phyloP scores from a whole-genome alignment of 2,113 vertebrate genomes.

The Rousettus leschenaultii region DNA sequence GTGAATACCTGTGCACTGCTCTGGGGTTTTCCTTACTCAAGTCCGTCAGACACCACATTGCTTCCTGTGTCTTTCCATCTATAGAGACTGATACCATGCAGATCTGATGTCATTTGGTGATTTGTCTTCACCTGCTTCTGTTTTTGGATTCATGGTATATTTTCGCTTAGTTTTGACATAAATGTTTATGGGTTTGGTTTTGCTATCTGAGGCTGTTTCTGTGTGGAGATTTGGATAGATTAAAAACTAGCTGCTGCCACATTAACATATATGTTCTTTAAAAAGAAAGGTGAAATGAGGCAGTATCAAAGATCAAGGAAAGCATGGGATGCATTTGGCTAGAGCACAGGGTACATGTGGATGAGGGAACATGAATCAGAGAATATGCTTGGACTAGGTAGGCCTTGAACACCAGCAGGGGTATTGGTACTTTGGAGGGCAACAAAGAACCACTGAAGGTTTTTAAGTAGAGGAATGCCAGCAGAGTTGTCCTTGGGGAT shows the following conservation, averaged over 20 bases:
- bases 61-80: neutral
- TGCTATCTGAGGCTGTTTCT: conserved; percentile 31
- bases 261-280: conserved; percentile 25
- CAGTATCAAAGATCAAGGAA: neutral
- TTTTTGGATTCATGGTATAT: neutral
- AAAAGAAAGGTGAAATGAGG: conserved; percentile 34
- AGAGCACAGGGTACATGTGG: neutral
- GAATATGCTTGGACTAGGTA: neutral
- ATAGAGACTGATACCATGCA: neutral
- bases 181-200: conserved; percentile 35
- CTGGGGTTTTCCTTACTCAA: neutral
- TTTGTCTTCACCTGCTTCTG: conserved; percentile 20
- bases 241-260: neutral
- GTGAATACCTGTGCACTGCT: neutral
- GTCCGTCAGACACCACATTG: neutral
- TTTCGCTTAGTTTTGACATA: conserved; percentile 33
- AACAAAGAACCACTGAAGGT: neutral
- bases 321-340: neutral
- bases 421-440: neutral
- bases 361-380: neutral
- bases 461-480: neutral
- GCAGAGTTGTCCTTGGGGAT: neutral
- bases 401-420: neutral
- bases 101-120: neutral
- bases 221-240: conserved; percentile 19